These are phyloP conservation scores for Didymodactylos carnosus DNA, from an alignment of 2,888 invertebrate genomes.

Conservation along the genomic window DNA sequence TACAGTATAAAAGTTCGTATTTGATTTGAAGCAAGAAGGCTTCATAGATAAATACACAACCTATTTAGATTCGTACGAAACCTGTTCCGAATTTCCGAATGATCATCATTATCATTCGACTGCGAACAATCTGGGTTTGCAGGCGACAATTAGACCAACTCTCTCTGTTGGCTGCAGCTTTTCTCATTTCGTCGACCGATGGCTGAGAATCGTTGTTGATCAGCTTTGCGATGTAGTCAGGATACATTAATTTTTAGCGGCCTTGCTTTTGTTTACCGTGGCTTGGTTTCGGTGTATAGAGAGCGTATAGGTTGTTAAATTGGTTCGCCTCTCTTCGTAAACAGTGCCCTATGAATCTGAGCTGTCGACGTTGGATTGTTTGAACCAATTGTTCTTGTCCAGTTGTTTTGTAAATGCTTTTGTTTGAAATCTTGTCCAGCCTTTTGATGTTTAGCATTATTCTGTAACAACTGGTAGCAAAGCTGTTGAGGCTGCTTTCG, in stretches of 20 bases:
- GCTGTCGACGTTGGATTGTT: background rate
- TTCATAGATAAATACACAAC: no score
- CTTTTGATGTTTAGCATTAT: background rate
- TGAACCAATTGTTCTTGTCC: background rate
- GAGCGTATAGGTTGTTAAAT: background rate
- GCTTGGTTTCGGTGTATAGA: background rate
- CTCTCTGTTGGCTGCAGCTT: background rate
- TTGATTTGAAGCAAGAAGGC: no score
- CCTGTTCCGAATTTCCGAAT: no score
- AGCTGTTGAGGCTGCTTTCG: background rate
- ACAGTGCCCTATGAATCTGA: background rate
- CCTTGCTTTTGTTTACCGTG: background rate
- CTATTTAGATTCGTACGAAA: no score
- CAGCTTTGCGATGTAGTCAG: background rate
- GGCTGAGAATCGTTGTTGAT: background rate
- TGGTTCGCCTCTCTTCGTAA: background rate
- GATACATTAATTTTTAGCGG: background rate
- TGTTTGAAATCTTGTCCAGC: background rate
- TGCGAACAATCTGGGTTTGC: background rate
- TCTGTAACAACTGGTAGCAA: background rate
- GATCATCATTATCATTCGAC: background rate
- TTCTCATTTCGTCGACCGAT: background rate
- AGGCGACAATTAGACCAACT: background rate
- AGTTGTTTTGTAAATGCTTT: background rate
- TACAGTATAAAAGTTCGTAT: no score